These are phyloP conservation scores for Pseudopodoces humilis DNA, from an alignment of 2,113 vertebrate species.

Conservation along the genomic window DNA sequence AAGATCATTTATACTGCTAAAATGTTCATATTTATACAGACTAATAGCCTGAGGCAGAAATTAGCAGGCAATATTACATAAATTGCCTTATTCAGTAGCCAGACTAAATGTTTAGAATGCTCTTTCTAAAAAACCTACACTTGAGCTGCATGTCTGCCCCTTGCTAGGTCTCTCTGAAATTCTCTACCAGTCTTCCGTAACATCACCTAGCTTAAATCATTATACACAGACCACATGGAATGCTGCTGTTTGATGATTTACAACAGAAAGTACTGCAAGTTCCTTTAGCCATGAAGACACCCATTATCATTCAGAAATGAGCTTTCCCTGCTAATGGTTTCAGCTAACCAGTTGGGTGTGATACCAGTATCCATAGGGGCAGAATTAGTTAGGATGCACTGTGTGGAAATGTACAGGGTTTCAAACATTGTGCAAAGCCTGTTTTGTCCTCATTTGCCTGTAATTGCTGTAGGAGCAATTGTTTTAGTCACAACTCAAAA, in stretches of 20 bases:
- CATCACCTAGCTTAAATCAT: neutral
- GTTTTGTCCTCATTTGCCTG: neutral
- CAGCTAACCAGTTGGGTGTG: neutral
- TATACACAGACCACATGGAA: neutral
- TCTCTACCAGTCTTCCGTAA: neutral
- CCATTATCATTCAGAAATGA: neutral
- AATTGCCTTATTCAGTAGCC: neutral
- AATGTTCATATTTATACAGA: neutral
- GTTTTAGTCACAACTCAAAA: neutral
- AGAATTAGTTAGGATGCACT: neutral
- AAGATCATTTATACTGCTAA: neutral
- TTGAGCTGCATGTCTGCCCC: neutral
- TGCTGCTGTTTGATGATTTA: neutral
- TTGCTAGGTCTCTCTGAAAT: neutral
- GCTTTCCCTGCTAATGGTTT: neutral
- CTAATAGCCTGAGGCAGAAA: neutral
- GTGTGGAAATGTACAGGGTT: neutral
- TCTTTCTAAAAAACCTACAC: neutral
- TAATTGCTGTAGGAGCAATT: neutral
- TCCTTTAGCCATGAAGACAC: neutral
- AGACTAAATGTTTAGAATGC: neutral
- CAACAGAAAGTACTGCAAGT: neutral
- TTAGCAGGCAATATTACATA: neutral
- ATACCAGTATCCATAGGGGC: fast-evolving
- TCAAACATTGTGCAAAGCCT: neutral